Base-by-base conservation (phyloP, 2,888 invertebrate species). In the Maniola hyperantus region DNA sequence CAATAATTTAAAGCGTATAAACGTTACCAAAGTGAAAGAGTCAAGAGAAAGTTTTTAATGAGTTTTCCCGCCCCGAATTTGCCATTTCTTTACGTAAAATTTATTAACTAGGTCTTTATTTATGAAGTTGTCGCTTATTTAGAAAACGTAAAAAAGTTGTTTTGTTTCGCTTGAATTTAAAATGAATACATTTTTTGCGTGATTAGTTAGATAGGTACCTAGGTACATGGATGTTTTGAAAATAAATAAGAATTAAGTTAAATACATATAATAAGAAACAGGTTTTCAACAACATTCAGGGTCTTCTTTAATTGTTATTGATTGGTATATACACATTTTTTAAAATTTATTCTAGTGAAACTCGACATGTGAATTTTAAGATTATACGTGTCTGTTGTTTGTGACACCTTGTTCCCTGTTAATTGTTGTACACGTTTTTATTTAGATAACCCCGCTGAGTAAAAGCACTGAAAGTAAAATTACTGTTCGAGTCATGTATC, bases 391-490 rank as follows among this genome's bases (percentile, higher is more conserved):
- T 15, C 1, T 48, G 1, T 18, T 15, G 6, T 44, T 26, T n/a
- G 44, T 58, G 44, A 33, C n/a, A 42, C 57, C n/a, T 26, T 6
- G 20, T 26, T 26, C n/a, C 8, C 18, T 18, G 7, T 26, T 34
- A 15, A 33, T 33, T 51, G 26, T 51, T 51, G 6, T 7, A 13
- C 20, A 15, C 10, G 48, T 48, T 15, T 33, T 59, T 18, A 33
- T 13, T 42, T 8, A 53, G 13, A 15, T 13, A 26, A 5, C 34
- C 26, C 26, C 1, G 15, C 60, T 20, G 20, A 53, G 26, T 42
- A 53, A 83, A 86, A 86, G 87, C 85, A 87, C 89, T 90, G 88
- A 89, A 90, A 89, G 83, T 86, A 85, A 83, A 89, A 89, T 90
- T 89, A 89, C 85, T 83, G 86, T 83, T 84, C 78, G 83, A 88